A percentile compares a stretch with the other conserved stretches of the same genome.
Evolutionary conservation across 2,888 invertebrate genomes (phyloP).

Genomic region (Drosophila nigricruria): DNA sequence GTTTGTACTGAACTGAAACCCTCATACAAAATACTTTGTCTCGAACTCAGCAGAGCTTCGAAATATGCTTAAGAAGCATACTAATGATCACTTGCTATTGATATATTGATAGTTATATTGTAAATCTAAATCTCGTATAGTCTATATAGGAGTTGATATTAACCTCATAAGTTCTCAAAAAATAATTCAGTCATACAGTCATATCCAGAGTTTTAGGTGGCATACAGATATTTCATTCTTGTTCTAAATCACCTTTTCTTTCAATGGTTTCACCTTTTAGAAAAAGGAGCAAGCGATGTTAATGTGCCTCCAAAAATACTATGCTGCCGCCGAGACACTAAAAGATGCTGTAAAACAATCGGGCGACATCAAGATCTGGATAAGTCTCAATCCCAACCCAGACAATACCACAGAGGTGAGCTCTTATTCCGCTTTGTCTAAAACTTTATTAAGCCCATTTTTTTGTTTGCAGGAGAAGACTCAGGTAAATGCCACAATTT

Average conservation of each 20-base stretch:
- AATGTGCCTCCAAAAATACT: slow-evolving; percentile 89
- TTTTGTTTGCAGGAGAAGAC: slow-evolving; percentile 80
- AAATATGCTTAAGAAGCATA: neutral
- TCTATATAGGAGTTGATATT: neutral
- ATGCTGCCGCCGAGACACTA: slow-evolving; percentile 87
- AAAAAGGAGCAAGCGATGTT: slow-evolving; percentile 90
- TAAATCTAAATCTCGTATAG: neutral
- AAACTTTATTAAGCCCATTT: neutral
- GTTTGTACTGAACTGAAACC: too few relatives aligned
- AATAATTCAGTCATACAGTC: neutral
- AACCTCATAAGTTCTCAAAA: neutral
- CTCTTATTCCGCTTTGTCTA: slow-evolving; percentile 64
- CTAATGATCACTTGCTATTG: neutral
- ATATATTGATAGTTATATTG: neutral
- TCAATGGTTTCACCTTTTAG: slow-evolving; percentile 46
- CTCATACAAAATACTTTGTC: neutral
- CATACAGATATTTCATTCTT: neutral
- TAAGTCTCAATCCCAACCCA: slow-evolving; percentile 87
- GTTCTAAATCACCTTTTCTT: neutral
- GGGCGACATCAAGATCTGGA: slow-evolving; percentile 93
- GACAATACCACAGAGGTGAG: slow-evolving; percentile 87
- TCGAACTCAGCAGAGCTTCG: neutral
- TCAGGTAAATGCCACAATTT: slow-evolving; percentile 86
- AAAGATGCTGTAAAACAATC: slow-evolving; percentile 88
- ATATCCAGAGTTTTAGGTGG: neutral